Conservation (phyloP, 2,888 invertebrate genomes). For the Lasius platythorax region DNA sequence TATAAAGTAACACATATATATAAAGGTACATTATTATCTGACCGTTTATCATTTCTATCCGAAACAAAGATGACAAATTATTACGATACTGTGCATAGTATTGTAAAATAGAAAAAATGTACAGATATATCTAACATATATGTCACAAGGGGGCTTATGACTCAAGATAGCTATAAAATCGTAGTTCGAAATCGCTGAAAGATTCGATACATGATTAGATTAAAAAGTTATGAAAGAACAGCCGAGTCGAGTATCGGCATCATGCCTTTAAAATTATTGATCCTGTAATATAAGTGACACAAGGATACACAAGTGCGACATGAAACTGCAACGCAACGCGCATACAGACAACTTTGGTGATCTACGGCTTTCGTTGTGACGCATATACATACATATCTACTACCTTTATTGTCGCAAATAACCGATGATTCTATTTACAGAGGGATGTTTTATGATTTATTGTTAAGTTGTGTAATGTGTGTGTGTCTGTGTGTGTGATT, state of each 20-base stretch:
- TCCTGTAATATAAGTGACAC: constrained; percentile 38
- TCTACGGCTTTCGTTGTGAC: neutral
- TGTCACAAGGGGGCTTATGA: neutral
- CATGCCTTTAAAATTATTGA: constrained; percentile 50
- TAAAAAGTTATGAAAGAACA: neutral
- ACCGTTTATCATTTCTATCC: neutral
- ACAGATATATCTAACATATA: neutral
- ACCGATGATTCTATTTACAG: constrained; percentile 20
- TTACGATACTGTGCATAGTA: neutral
- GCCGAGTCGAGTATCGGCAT: constrained; percentile 9
- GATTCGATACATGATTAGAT: neutral
- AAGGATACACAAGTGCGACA: constrained; percentile 27
- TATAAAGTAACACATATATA: neutral
- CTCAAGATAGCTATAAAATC: neutral
- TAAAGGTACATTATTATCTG: neutral
- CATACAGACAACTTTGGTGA: neutral
- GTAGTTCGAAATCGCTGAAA: neutral
- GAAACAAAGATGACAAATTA: neutral
- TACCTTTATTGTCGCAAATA: neutral
- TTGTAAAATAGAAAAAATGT: neutral
- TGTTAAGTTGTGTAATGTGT: neutral
- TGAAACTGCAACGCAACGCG: constrained; percentile 31
- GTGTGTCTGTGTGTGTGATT: neutral
- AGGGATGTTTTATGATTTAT: neutral
- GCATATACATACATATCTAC: neutral